Evolutionary conservation across 2,888 invertebrate genomes (phyloP), one percentile per base, ranked within the genome.

Genomic region (Eurois occulta): DNA sequence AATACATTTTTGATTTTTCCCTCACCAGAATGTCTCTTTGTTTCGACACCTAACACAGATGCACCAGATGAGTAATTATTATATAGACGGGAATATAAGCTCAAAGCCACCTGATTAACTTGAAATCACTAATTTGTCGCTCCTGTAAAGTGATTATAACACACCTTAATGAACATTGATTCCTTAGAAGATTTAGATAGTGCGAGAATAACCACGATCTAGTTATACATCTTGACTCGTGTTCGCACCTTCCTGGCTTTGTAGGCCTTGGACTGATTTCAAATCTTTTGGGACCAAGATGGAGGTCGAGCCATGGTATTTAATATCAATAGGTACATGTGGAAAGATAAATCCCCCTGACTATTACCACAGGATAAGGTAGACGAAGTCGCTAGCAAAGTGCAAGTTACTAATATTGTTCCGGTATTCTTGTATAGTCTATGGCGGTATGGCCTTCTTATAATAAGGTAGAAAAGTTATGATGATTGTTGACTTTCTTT

Each of bases 91-190:
- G 4, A 21, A 38, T 81, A 16, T 52, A 58, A 13, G 48, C 66
- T 32, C 16, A 46, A 58, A 43, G 24, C 41, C 41, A 72, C 64
- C 38, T 69, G 60, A 85, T 85, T 72, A 80, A 72, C 58, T 52
- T n/a, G 43, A 69, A 65, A 70, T 76, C 69, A 64, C 18, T 85
- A 66, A 85, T 72, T 82, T 72, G 69, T 55, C 83, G 83, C 74
- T 75, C 58, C 52, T 38, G 28, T 64, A 67, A 62, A 67, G 76
- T 74, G 69, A 78, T 83, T 75, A 83, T 13, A 21, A 16, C 38
- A 84, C 80, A 67, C 75, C 43, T 77, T 75, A 74, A 8, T 80
- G 75, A 80, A 68, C 86, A 84, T 72, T 84, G 84, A 77, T 84
- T 77, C 72, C 72, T 73, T 73, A 73, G 73, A 86, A 86, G 73